phyloP scores from a whole-genome alignment of 2,797 vertebrate genomes.

The Tympanoctomys barrerae region DNA sequence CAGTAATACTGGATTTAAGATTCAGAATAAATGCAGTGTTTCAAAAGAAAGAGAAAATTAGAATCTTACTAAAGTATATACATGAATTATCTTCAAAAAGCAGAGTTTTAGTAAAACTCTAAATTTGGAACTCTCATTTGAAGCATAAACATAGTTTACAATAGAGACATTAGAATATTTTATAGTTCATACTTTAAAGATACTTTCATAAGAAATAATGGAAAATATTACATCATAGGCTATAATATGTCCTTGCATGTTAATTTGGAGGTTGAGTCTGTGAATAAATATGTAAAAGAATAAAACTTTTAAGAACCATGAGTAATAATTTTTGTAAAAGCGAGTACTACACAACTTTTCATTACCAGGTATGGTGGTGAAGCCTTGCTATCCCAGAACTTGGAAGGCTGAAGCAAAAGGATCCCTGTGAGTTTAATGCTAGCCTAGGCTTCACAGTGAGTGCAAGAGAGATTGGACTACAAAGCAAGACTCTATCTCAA shows the following conservation, averaged over 20 bases:
- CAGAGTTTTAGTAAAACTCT: not conserved
- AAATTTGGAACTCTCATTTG: not conserved
- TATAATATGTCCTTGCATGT: not conserved
- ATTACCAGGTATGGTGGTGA: not conserved
- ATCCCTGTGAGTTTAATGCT: not conserved
- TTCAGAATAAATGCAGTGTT: not conserved
- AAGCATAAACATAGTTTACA: not conserved
- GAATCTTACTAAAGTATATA: not conserved
- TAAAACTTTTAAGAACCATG: not conserved
- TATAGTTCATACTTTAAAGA: not conserved
- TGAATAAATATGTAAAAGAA: not conserved
- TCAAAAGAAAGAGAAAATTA: not conserved
- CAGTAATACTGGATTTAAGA: not conserved
- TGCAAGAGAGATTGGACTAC: not conserved
- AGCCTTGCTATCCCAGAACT: not conserved
- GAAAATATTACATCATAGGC: not conserved
- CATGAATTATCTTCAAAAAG: not conserved
- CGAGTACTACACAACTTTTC: conserved; percentile 3
- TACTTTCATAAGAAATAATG: not conserved
- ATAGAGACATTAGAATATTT: not conserved
- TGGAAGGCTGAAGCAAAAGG: not conserved
- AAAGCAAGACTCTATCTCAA: not conserved
- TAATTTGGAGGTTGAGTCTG: not conserved
- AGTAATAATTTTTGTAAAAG: not conserved
- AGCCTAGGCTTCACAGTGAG: not conserved